Percentiles rank a stretch among this genome's conserved stretches.
Conservation (phyloP, 2,888 invertebrate species). For the Drosophila subsilvestris region DNA sequence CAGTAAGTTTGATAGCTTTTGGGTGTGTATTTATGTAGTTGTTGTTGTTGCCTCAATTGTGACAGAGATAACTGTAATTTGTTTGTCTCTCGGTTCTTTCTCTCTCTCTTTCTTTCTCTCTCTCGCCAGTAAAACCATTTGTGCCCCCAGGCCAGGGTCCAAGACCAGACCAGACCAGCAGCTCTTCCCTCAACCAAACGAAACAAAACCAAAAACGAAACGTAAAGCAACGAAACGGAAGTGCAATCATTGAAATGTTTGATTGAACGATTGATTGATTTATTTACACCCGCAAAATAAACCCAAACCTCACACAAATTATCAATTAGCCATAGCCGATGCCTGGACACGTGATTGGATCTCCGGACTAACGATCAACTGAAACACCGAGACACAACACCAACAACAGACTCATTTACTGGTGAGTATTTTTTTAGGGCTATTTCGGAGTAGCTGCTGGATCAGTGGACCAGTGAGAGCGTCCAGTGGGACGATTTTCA, state of each 20-base stretch:
- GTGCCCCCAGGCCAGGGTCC: constrained; percentile 29
- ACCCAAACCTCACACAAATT: background rate
- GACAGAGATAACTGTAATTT: constrained; percentile 25
- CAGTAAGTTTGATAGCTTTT: constrained; percentile 43
- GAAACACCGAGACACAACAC: background rate
- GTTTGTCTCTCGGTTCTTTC: constrained; percentile 26
- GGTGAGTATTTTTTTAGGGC: background rate
- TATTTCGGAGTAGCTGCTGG: background rate
- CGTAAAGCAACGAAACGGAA: background rate
- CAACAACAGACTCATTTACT: background rate
- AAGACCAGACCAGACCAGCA: constrained; percentile 16
- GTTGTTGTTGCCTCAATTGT: background rate
- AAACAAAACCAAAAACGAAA: too few species aligned
- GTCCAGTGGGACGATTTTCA: too few species aligned
- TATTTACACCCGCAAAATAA: background rate
- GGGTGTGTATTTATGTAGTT: constrained; percentile 5
- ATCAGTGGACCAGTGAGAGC: background rate
- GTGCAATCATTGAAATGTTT: background rate
- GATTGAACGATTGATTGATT: background rate
- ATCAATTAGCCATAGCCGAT: background rate
- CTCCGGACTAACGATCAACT: background rate
- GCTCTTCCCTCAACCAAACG: background rate
- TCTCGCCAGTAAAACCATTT: constrained; percentile 37
- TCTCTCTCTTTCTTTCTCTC: background rate
- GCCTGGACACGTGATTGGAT: background rate